phyloP scores from a whole-genome alignment of 2,888 invertebrate species.

The Zele albiditarsus region DNA sequence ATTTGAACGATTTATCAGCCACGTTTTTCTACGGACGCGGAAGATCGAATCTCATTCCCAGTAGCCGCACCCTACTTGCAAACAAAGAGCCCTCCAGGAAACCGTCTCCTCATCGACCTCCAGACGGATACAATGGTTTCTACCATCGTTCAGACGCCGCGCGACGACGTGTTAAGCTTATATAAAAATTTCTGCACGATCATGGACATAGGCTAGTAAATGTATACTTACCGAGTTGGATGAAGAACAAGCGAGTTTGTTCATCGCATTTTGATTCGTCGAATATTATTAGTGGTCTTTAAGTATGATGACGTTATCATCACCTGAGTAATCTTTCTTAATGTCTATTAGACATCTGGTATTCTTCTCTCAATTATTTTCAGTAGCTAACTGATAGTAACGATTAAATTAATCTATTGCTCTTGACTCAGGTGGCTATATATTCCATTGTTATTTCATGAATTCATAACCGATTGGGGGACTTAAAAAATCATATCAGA shows the following conservation, averaged over 20 bases:
- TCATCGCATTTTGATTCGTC: conserved; percentile 9
- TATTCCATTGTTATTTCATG: neutral
- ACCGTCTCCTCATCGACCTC: conserved; percentile 55
- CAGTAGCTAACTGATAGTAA: neutral
- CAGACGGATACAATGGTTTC: conserved; percentile 56
- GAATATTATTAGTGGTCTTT: conserved; percentile 2
- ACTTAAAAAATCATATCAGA: neutral
- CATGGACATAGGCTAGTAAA: conserved; percentile 18
- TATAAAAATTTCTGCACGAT: conserved; percentile 29
- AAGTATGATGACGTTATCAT: conserved; percentile 15
- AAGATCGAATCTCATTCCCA: conserved; percentile 35
- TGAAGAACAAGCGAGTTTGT: conserved; percentile 3
- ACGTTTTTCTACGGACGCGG: conserved; percentile 1
- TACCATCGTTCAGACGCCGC: conserved; percentile 44
- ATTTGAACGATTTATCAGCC: conserved; percentile 22
- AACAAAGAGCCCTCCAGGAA: conserved; percentile 38
- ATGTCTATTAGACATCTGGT: conserved; percentile 6
- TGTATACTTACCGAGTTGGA: neutral
- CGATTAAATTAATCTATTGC: conserved; percentile 4
- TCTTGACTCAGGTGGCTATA: neutral
- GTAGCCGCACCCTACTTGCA: conserved; percentile 30
- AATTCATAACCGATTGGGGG: neutral
- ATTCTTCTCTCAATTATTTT: neutral
- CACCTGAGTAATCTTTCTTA: conserved; percentile 13
- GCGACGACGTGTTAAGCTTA: conserved; percentile 38